phyloP scores from a whole-genome alignment of 2,888 invertebrate genomes.

The Cantharis rustica region DNA sequence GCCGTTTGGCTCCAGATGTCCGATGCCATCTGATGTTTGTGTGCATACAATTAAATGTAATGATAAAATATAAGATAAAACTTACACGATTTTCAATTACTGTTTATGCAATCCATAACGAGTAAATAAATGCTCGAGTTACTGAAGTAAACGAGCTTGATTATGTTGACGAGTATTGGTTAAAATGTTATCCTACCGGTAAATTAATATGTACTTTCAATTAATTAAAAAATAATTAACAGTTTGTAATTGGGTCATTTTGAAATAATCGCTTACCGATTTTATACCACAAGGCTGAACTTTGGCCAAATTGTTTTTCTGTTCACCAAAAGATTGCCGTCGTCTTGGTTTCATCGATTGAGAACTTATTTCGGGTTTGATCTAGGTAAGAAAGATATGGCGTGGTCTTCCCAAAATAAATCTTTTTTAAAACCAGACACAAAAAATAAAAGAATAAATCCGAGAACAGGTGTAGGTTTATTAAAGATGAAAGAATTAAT shows the following conservation, averaged over 20 bases:
- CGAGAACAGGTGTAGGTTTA: neutral
- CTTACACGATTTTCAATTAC: neutral
- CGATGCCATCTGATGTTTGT: slow-evolving; percentile 31
- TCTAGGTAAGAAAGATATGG: neutral
- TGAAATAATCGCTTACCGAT: neutral
- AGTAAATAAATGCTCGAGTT: neutral
- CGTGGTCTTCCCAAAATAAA: neutral
- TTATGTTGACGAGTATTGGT: neutral
- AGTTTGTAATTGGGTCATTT: neutral
- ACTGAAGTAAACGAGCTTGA: neutral
- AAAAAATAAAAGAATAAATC: neutral
- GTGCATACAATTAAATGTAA: slow-evolving; percentile 12
- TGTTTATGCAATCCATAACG: neutral
- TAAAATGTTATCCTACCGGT: neutral
- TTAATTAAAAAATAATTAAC: neutral
- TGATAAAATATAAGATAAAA: neutral
- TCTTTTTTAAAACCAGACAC: neutral
- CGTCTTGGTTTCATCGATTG: neutral
- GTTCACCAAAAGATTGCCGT: neutral
- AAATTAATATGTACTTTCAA: neutral
- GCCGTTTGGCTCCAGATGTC: slow-evolving; percentile 37
- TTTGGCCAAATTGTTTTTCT: neutral
- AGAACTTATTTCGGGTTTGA: neutral
- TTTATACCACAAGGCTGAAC: neutral
- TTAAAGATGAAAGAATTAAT: neutral